phyloP scores from a whole-genome alignment of 1,140 invertebrate species.

The Calosoma granatense region DNA sequence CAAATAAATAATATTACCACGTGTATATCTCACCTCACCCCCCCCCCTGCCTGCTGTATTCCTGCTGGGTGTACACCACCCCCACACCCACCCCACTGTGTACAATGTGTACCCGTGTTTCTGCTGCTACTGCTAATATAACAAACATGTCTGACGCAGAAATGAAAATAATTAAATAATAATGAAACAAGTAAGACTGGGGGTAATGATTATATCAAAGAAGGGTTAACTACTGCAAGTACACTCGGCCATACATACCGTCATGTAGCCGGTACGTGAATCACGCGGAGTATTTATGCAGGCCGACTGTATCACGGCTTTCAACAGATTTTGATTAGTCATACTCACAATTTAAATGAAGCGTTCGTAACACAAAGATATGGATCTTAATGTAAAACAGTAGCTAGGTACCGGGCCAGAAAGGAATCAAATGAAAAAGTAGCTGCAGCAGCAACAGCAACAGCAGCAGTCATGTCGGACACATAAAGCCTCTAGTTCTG shows the following conservation, averaged over 20 bases:
- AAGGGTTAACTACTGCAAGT: conserved; percentile 31
- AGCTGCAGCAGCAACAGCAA: too few species aligned
- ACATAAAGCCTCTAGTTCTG: too few species aligned
- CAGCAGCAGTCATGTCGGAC: too few species aligned
- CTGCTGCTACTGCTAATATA: not conserved
- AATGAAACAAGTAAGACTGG: conserved; percentile 33
- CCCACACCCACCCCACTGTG: too few species aligned
- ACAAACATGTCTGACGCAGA: conserved; percentile 32
- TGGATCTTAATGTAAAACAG: conserved; percentile 29
- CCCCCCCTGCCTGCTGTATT: too few species aligned
- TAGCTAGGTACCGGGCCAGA: too few species aligned
- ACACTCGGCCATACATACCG: conserved; percentile 11
- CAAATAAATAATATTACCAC: too few species aligned
- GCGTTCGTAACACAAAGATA: conserved; percentile 27
- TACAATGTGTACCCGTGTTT: too few species aligned
- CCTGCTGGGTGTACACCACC: too few species aligned
- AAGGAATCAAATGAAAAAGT: not conserved
- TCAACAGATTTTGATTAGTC: conserved; percentile 33
- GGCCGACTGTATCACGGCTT: conserved; percentile 21
- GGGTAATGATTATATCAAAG: conserved; percentile 36
- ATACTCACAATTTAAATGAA: conserved; percentile 32
- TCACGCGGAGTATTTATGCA: conserved; percentile 12
- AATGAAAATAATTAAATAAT: conserved; percentile 39
- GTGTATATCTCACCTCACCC: too few species aligned
- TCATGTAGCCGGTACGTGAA: conserved; percentile 8